Conservation (phyloP, 2,113 vertebrate genomes). For the Scomber scombrus region DNA sequence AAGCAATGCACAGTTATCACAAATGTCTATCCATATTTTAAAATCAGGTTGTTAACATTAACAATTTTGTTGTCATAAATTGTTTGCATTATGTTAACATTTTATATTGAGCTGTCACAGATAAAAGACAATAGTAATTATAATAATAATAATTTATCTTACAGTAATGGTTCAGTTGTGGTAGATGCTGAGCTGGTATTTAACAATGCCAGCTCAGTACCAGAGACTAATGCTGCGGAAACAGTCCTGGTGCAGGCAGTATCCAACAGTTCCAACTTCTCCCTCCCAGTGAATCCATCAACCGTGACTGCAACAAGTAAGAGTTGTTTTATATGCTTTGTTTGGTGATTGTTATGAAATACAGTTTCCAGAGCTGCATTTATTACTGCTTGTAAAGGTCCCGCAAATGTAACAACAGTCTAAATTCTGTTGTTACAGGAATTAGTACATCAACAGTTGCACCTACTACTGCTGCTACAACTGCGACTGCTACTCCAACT, state of each 20-base stretch:
- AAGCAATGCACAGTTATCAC: no score
- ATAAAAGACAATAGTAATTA: no score
- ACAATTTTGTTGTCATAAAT: no score
- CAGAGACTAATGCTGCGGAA: neutral
- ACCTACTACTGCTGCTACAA: neutral
- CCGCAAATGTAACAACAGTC: neutral
- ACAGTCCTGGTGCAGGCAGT: neutral
- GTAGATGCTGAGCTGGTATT: constrained; percentile 20
- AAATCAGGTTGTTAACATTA: no score
- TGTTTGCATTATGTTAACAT: no score
- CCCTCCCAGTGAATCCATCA: neutral
- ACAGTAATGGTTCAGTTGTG: constrained; percentile 34
- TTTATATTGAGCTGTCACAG: no score
- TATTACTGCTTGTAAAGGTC: neutral
- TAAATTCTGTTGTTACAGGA: neutral
- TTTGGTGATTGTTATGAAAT: neutral
- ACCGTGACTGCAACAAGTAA: constrained; percentile 9
- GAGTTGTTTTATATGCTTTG: neutral
- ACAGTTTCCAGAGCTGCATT: no score
- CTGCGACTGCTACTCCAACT: neutral
- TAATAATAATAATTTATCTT: neutral
- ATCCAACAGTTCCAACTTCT: constrained; percentile 5
- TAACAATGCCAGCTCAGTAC: neutral
- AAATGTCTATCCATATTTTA: no score
- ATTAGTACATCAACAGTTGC: neutral